Percentiles rank a stretch among this genome's conserved stretches.
phyloP scores from a whole-genome alignment of 2,113 vertebrate species.

The Dipodomys ordii region DNA sequence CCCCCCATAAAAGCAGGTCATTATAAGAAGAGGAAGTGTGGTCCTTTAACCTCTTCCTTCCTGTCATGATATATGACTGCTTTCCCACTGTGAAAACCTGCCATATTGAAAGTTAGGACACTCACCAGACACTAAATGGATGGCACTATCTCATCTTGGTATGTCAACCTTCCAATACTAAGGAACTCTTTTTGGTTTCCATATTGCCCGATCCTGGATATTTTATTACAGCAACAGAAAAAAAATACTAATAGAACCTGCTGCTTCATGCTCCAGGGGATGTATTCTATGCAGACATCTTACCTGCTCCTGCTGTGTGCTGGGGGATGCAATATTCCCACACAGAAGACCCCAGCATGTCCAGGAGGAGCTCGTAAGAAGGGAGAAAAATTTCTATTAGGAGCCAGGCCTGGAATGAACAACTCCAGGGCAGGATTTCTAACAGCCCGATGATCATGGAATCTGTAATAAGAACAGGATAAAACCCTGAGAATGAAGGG shows the following conservation, averaged over 20 bases:
- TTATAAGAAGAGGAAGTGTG: neutral
- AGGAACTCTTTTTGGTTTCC: neutral
- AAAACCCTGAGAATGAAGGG: conserved; percentile 68
- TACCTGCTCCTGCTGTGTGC: too few species aligned
- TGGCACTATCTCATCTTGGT: neutral
- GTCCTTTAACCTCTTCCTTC: too few species aligned
- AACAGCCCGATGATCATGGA: conserved; percentile 75
- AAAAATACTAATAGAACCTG: neutral
- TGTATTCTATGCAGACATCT: accelerated
- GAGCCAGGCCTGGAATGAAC: neutral
- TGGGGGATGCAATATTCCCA: neutral
- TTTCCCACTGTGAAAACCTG: neutral
- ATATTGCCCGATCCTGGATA: too few species aligned
- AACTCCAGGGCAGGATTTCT: conserved; percentile 76
- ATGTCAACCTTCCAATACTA: neutral
- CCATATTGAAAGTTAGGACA: neutral
- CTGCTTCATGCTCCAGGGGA: neutral
- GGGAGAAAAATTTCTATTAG: conserved; percentile 60
- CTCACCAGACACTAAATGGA: neutral
- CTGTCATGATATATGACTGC: neutral
- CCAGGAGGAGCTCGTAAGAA: neutral
- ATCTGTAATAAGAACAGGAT: conserved; percentile 78
- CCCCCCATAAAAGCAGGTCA: neutral
- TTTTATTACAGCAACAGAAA: neutral
- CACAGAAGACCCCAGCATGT: conserved; percentile 23